These are phyloP conservation scores for Halichoerus grypus DNA, from an alignment of 2,113 vertebrate species.

Conservation along the genomic window DNA sequence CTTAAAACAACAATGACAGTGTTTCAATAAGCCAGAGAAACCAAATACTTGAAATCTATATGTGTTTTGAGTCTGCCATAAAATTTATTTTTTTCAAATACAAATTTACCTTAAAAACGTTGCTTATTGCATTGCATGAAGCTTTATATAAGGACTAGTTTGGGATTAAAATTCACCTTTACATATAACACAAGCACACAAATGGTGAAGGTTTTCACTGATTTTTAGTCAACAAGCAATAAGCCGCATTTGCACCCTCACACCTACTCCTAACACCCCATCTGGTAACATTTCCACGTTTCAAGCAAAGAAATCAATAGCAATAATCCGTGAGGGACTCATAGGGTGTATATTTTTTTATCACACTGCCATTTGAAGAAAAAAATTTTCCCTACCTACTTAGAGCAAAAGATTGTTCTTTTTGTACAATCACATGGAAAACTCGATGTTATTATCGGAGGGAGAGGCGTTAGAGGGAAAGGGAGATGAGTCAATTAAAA, in stretches of 20 bases:
- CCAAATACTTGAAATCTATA: slow-evolving; percentile 71
- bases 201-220: slow-evolving; percentile 87
- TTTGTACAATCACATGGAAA: slow-evolving; percentile 84
- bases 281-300: slow-evolving; percentile 98
- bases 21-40: slow-evolving; percentile 64
- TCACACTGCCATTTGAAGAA: slow-evolving; percentile 87
- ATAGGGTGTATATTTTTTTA: slow-evolving; percentile 89
- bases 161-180: slow-evolving; percentile 86
- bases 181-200: slow-evolving; percentile 83
- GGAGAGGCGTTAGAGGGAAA: slow-evolving; percentile 24
- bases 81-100: slow-evolving; percentile 83
- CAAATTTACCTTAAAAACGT: slow-evolving; percentile 78
- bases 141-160: slow-evolving; percentile 83
- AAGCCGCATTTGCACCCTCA: slow-evolving; percentile 91
- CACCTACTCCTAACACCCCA: slow-evolving; percentile 96
- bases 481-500: slow-evolving; percentile 36
- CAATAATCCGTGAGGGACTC: slow-evolving; percentile 96
- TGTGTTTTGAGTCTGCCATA: slow-evolving; percentile 69
- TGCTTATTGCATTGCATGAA: slow-evolving; percentile 67
- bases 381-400: slow-evolving; percentile 85
- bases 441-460: slow-evolving; percentile 71
- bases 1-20: slow-evolving; percentile 71
- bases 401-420: slow-evolving; percentile 85
- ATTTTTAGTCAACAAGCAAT: slow-evolving; percentile 90
- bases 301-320: slow-evolving; percentile 98